A percentile compares a stretch with the other conserved stretches of the same genome.
phyloP scores from a whole-genome alignment of 1,140 invertebrate species.

The Drosophila bifasciata region DNA sequence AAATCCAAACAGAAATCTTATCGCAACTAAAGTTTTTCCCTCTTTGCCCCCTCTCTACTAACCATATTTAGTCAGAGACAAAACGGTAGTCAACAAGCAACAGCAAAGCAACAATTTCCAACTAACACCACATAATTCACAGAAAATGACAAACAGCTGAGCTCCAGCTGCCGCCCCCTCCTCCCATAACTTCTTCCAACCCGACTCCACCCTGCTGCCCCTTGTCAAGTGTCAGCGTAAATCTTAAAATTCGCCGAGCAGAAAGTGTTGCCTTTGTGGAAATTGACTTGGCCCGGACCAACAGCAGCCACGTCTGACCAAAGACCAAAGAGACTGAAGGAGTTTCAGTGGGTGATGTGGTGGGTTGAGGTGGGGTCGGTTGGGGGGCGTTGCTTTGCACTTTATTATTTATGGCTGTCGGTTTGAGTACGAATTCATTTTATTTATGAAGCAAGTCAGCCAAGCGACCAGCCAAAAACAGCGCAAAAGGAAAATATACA shows the following conservation, averaged over 20 bases:
- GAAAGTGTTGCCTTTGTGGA: slow-evolving; percentile 73
- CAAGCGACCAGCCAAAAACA: slow-evolving; percentile 58
- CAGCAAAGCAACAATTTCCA: slow-evolving; percentile 30
- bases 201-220: slow-evolving; percentile 13
- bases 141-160: slow-evolving; percentile 65
- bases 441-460: slow-evolving; percentile 78
- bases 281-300: slow-evolving; percentile 60
- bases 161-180: slow-evolving; percentile 30
- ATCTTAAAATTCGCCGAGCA: slow-evolving; percentile 77
- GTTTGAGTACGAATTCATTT: slow-evolving; percentile 78
- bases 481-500: slow-evolving; percentile 5
- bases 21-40: not conserved
- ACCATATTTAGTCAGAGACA: slow-evolving; percentile 19
- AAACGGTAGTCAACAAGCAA: slow-evolving; percentile 40
- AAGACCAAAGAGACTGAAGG: slow-evolving; percentile 36
- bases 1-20: not conserved
- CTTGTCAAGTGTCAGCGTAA: slow-evolving; percentile 75
- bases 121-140: slow-evolving; percentile 70
- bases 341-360: slow-evolving; percentile 30
- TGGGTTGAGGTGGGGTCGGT: slow-evolving; percentile 1
- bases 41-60: no score
- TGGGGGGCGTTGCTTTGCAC: slow-evolving; percentile 51
- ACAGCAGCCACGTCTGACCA: slow-evolving; percentile 35
- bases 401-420: slow-evolving; percentile 81
- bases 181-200: not conserved